Percentiles rank a stretch among this genome's conserved stretches.
Evolutionary conservation across 1,140 invertebrate species (phyloP).

Genomic region (Portunus trituberculatus): DNA sequence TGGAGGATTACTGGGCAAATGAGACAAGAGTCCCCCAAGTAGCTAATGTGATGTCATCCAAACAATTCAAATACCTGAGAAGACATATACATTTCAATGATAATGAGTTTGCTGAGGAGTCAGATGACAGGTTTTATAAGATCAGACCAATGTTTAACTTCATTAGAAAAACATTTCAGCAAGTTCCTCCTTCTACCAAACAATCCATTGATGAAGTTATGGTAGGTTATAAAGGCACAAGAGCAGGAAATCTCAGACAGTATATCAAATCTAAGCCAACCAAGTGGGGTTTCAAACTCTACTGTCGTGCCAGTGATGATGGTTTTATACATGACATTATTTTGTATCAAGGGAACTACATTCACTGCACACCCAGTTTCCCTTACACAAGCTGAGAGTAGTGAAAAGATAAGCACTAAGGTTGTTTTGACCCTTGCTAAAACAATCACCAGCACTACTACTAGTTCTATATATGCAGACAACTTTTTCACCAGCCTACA

Average conservation of each 20-base stretch:
- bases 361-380: no score
- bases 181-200: neutral
- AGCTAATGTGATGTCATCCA: conserved; percentile 37
- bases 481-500: neutral
- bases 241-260: neutral
- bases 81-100: conserved; percentile 13
- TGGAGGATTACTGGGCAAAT: conserved; percentile 30
- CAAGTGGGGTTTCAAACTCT: conserved; percentile 37
- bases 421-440: neutral
- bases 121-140: neutral
- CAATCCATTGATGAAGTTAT: conserved; percentile 35
- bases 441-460: neutral
- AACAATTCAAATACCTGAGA: neutral
- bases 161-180: neutral
- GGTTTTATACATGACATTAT: conserved; percentile 40
- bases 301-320: neutral
- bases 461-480: neutral
- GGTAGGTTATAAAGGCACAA: conserved; percentile 30
- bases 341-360: neutral
- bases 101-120: no score
- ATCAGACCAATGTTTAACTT: neutral
- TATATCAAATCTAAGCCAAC: neutral
- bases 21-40: conserved; percentile 15
- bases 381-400: no score
- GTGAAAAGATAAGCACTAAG: neutral